phyloP scores from a whole-genome alignment of 2,888 invertebrate species.

The Synergus umbraculus region DNA sequence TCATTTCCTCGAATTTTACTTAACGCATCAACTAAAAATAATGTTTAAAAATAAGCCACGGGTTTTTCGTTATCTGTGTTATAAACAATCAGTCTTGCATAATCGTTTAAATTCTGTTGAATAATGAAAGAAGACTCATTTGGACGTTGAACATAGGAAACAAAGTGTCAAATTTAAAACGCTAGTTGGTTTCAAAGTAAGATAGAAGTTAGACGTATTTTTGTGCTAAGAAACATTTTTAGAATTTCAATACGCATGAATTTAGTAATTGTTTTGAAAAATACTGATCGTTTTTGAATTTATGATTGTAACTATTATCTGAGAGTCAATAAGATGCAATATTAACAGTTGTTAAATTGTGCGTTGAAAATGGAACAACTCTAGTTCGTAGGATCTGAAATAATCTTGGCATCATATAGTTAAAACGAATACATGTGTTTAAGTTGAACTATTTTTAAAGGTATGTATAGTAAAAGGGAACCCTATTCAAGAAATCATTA shows the following conservation, averaged over 20 bases:
- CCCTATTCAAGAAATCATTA: neutral
- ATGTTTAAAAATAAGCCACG: neutral
- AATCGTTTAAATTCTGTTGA: slow-evolving; percentile 23
- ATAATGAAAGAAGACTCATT: slow-evolving; percentile 17
- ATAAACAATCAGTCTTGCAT: neutral
- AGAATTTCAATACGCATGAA: neutral
- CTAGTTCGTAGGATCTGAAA: slow-evolving; percentile 15
- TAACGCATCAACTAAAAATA: neutral
- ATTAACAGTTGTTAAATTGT: slow-evolving; percentile 7
- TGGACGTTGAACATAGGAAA: slow-evolving; percentile 21
- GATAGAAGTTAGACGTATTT: neutral
- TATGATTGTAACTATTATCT: neutral
- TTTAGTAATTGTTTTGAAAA: neutral
- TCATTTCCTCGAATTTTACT: neutral
- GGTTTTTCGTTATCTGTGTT: neutral
- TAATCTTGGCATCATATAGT: slow-evolving; percentile 13
- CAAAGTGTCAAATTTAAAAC: slow-evolving; percentile 28
- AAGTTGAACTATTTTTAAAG: neutral
- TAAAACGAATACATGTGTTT: neutral
- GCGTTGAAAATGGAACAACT: slow-evolving; percentile 5
- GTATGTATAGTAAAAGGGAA: neutral
- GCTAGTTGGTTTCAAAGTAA: neutral
- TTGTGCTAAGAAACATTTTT: neutral
- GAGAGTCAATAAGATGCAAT: neutral
- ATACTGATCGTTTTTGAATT: neutral